These are phyloP conservation scores for Hyphantria cunea DNA, from an alignment of 1,140 invertebrate genomes.

Conservation along the genomic window DNA sequence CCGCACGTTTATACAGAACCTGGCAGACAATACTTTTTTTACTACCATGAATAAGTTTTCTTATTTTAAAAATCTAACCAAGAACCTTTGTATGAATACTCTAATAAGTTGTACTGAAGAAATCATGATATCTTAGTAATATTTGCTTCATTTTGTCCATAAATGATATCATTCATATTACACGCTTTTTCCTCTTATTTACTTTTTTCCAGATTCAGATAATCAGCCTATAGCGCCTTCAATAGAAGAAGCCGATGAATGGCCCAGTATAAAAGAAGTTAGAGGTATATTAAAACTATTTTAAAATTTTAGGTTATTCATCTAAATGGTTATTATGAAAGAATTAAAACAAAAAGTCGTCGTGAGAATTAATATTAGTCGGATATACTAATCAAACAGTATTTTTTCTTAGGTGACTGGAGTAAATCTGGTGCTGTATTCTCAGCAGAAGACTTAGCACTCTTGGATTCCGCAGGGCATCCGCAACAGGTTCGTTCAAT, in stretches of 20 bases:
- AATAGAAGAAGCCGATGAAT: constrained; percentile 61
- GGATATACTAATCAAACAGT: background rate
- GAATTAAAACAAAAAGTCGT: background rate
- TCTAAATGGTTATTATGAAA: no score
- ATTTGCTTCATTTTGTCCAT: no score
- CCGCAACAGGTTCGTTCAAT: constrained; percentile 53
- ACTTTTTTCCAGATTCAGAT: constrained; percentile 59
- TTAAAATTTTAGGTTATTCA: no score
- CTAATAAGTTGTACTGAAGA: no score
- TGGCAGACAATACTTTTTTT: no score
- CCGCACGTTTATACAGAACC: no score
- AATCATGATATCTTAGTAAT: no score
- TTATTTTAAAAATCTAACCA: no score
- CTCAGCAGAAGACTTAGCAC: constrained; percentile 69
- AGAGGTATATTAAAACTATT: constrained; percentile 64
- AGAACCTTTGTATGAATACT: no score
- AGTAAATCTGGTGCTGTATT: constrained; percentile 65
- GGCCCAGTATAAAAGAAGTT: constrained; percentile 71
- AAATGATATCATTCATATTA: no score
- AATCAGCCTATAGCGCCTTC: constrained; percentile 52
- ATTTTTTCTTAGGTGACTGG: constrained; percentile 58
- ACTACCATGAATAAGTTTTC: no score
- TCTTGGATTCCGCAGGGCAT: constrained; percentile 62
- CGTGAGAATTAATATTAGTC: background rate
- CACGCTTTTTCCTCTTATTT: background rate